Evolutionary conservation across 1,140 invertebrate genomes (phyloP), one percentile per base, ranked within the genome.

Genomic region (Orius insidiosus): DNA sequence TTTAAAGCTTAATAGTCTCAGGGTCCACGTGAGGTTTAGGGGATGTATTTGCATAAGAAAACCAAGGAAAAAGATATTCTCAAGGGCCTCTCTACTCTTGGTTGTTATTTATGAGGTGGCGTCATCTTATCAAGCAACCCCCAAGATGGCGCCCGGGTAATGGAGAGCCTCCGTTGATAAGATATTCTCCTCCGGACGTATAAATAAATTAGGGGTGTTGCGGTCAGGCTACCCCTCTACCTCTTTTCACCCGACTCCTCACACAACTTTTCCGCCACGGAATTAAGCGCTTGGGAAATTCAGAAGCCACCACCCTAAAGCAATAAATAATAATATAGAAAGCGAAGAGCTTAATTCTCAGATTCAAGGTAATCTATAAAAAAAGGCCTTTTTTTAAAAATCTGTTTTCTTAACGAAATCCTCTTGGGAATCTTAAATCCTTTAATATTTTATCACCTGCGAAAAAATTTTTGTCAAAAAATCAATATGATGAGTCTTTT

Each of bases 271-370:
- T 43, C 41, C 41, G 11, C 16, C 5, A n/a, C 35, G 14, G 41
- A 43, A 43, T 43, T 43, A 43, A 43, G 41, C 41, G 41, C 41
- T 43, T 43, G 41, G 41, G 41, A 43, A 43, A 43, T 43, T 30
- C 24, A 18, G 14, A 15, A 18, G 18, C n/a, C 11, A 31, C 10
- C 41, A 18, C 24, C 24, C 41, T 6, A 41, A 14, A 41, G 14
- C 41, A 43, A 43, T 43, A 31, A 31, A 43, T 31, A 43, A 43
- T 40, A 40, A 40, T 40, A 40, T 40, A 18, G 38, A 18, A 18
- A 38, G 15, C n/a, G 32, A 36, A n/a, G 35, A 36, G 9, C 35
- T 5, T 9, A 3, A 3, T 36, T 36, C 35, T 36, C 14, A 13
- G 35, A 36, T 36, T 36, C 9, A 13, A 11, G 14, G 35, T 36